Conservation (phyloP, 2,888 invertebrate species). For the Cryptus viduatorius region DNA sequence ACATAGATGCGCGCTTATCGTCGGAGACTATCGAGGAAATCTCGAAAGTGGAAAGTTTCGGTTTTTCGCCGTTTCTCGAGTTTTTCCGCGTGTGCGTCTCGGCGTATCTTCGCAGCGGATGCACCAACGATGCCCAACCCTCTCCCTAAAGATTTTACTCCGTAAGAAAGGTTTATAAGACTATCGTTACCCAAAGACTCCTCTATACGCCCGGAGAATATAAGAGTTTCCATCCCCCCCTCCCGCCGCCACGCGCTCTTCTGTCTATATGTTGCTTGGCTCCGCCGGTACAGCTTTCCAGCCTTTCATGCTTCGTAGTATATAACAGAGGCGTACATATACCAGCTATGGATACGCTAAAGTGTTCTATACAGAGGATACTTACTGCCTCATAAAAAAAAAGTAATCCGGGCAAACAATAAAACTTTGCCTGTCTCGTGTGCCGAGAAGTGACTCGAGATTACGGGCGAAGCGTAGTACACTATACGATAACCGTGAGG, state of each 20-base stretch:
- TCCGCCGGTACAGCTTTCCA: slow-evolving; percentile 6
- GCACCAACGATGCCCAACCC: not conserved
- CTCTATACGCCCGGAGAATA: slow-evolving; percentile 30
- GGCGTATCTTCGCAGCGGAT: slow-evolving; percentile 17
- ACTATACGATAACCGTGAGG: slow-evolving; percentile 8
- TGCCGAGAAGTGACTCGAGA: slow-evolving; percentile 60
- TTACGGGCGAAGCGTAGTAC: slow-evolving; percentile 43
- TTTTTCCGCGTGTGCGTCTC: not conserved
- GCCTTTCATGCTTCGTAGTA: slow-evolving; percentile 26
- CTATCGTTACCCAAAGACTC: slow-evolving; percentile 27
- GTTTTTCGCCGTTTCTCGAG: slow-evolving; percentile 2
- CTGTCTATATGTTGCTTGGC: slow-evolving; percentile 3
- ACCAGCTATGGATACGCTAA: slow-evolving; percentile 9
- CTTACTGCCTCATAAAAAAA: slow-evolving; percentile 65
- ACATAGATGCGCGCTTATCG: not conserved
- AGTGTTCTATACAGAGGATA: slow-evolving; percentile 26
- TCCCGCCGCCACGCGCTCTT: not conserved
- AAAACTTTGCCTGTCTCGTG: slow-evolving; percentile 64
- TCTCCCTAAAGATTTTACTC: slow-evolving; percentile 21
- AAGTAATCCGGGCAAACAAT: slow-evolving; percentile 64
- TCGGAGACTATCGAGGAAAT: slow-evolving; percentile 20
- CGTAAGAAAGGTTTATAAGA: slow-evolving; percentile 23
- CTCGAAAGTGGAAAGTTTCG: slow-evolving; percentile 31
- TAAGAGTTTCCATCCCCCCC: slow-evolving; percentile 39
- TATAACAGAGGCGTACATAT: slow-evolving; percentile 12